A percentile compares a stretch with the other conserved stretches of the same genome.
These are phyloP conservation scores for Drosophila nannoptera DNA, from an alignment of 1,140 invertebrate genomes.

Conservation along the genomic window DNA sequence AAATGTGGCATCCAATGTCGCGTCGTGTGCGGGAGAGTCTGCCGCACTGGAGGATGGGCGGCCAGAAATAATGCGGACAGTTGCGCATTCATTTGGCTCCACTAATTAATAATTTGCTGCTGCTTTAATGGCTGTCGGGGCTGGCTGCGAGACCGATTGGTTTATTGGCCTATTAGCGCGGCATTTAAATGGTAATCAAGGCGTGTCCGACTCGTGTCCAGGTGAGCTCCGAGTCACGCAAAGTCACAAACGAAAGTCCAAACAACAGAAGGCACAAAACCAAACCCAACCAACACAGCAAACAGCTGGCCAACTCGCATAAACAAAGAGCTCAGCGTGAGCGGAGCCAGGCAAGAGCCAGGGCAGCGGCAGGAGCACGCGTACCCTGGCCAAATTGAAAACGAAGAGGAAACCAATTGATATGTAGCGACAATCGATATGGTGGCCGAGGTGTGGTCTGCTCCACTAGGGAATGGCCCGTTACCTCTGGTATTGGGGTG, in stretches of 20 bases:
- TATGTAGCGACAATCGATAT: slow-evolving; percentile 68
- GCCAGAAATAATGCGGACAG: slow-evolving; percentile 65
- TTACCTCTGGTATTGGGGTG: slow-evolving; percentile 31
- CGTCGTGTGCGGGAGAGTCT: slow-evolving; percentile 37
- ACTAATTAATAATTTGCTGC: slow-evolving; percentile 76
- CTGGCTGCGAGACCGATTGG: slow-evolving; percentile 59
- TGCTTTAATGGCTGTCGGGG: slow-evolving; percentile 31
- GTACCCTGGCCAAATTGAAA: slow-evolving; percentile 57
- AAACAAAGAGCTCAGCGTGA: slow-evolving; percentile 50
- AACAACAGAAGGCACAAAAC: slow-evolving; percentile 9
- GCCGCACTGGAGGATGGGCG: slow-evolving; percentile 2
- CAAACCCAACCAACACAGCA: slow-evolving; percentile 14
- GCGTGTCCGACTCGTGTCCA: slow-evolving; percentile 51
- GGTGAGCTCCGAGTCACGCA: slow-evolving; percentile 73
- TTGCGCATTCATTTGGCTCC: slow-evolving; percentile 73
- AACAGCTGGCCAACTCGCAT: slow-evolving; percentile 53
- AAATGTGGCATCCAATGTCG: slow-evolving; percentile 57
- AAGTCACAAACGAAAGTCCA: slow-evolving; percentile 58
- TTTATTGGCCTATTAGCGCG: slow-evolving; percentile 78
- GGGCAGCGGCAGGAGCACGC: not conserved
- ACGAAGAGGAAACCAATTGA: slow-evolving; percentile 76
- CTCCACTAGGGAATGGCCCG: slow-evolving; percentile 25
- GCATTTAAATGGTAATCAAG: slow-evolving; percentile 77
- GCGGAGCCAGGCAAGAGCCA: slow-evolving; percentile 3
- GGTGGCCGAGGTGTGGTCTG: slow-evolving; percentile 53